These are phyloP conservation scores for Tetropium fuscum DNA, from an alignment of 2,888 invertebrate genomes.

Conservation along the genomic window DNA sequence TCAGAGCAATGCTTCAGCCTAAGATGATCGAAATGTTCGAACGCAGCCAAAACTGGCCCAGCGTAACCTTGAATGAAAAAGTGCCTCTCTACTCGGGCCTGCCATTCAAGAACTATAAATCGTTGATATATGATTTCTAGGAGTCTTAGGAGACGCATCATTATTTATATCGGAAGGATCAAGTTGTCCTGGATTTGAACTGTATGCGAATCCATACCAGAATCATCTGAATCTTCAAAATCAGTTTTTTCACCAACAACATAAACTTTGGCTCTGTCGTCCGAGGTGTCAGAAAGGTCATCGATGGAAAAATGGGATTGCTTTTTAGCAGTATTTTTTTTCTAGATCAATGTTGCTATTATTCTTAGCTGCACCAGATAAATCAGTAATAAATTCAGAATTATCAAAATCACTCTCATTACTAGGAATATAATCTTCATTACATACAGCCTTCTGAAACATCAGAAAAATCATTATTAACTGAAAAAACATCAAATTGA, in stretches of 20 bases:
- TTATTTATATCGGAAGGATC: neutral
- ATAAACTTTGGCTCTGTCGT: neutral
- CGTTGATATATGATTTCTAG: too few relatives aligned
- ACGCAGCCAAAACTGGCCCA: too few relatives aligned
- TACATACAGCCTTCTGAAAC: too few relatives aligned
- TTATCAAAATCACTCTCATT: neutral
- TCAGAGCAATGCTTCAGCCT: too few relatives aligned
- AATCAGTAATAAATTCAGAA: neutral
- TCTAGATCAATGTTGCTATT: neutral
- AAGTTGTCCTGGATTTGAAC: constrained; percentile 2
- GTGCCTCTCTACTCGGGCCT: too few relatives aligned
- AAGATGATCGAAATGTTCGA: too few relatives aligned
- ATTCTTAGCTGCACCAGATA: neutral
- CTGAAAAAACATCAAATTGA: neutral
- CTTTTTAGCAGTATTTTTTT: neutral
- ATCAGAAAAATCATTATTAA: too few relatives aligned
- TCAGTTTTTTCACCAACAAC: neutral
- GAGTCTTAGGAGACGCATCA: constrained; percentile 1
- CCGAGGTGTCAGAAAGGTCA: neutral
- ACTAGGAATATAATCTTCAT: neutral
- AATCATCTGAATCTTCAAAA: neutral
- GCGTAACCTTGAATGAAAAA: too few relatives aligned
- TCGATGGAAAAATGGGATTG: neutral
- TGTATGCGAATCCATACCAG: neutral
- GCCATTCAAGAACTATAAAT: too few relatives aligned